Conservation (phyloP, 2,888 invertebrate genomes). For the Exocentrus adspersus region DNA sequence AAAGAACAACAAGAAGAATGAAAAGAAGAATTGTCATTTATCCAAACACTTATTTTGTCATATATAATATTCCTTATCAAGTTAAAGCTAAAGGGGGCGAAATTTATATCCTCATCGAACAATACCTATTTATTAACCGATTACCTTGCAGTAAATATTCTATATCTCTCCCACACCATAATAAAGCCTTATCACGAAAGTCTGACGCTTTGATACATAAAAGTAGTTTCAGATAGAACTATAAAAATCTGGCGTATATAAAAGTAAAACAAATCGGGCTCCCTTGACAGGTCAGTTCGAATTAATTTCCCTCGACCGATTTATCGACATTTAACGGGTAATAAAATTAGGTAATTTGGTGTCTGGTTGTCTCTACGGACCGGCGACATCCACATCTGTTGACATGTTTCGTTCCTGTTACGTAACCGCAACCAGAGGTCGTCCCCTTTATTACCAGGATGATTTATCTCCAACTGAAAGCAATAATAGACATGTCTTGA, state of each 20-base stretch:
- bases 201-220: background rate
- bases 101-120: background rate
- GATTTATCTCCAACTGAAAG: too few species aligned
- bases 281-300: conserved; percentile 11
- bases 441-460: conserved; percentile 18
- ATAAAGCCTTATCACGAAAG: background rate
- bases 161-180: background rate
- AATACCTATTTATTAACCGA: background rate
- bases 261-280: background rate
- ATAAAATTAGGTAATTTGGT: conserved; percentile 51
- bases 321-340: conserved; percentile 44
- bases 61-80: too few species aligned
- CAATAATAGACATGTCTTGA: too few species aligned
- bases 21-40: too few species aligned
- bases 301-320: conserved; percentile 34
- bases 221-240: background rate
- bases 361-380: conserved; percentile 37
- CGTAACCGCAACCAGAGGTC: conserved; percentile 26
- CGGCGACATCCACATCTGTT: conserved; percentile 44
- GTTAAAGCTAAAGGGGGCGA: background rate
- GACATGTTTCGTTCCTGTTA: conserved; percentile 37
- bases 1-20: too few species aligned
- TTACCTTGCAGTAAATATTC: background rate
- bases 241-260: background rate
- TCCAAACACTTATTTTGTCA: too few species aligned